phyloP scores from a whole-genome alignment of 2,888 invertebrate species.

The Cheilosia vulpina region DNA sequence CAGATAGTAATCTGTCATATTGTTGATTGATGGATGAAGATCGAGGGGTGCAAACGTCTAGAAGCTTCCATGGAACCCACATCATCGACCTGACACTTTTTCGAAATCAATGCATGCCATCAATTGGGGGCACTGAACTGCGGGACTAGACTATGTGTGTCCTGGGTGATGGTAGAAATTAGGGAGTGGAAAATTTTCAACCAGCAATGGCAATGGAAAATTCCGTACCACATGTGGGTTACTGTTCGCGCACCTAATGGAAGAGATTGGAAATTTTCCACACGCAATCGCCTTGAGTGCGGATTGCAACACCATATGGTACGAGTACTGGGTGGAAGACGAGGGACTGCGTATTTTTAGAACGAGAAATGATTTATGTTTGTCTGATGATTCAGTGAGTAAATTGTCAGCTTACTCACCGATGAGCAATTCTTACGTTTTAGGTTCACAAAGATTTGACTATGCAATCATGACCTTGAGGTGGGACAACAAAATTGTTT shows the following conservation, averaged over 20 bases:
- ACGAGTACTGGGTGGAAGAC: background rate
- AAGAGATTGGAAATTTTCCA: constrained; percentile 64
- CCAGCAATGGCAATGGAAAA: constrained; percentile 40
- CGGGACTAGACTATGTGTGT: background rate
- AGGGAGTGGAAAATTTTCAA: constrained; percentile 44
- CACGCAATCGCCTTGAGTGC: constrained; percentile 28
- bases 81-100: constrained; percentile 33
- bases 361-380: background rate
- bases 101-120: constrained; percentile 21
- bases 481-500: too few species aligned
- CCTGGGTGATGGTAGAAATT: constrained; percentile 25
- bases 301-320: constrained; percentile 47
- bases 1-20: constrained; percentile 18
- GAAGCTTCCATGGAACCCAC: background rate
- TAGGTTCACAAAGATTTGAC: background rate
- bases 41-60: background rate
- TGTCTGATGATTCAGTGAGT: background rate
- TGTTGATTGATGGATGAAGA: constrained; percentile 7
- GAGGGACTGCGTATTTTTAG: constrained; percentile 1
- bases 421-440: too few species aligned
- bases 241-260: constrained; percentile 1
- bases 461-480: background rate
- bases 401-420: background rate
- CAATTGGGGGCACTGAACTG: constrained; percentile 21
- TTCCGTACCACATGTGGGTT: constrained; percentile 13